A percentile compares a stretch with the other conserved stretches of the same genome.
Evolutionary conservation across 1,140 invertebrate species (phyloP).

Genomic region (Charaxes varanes): DNA sequence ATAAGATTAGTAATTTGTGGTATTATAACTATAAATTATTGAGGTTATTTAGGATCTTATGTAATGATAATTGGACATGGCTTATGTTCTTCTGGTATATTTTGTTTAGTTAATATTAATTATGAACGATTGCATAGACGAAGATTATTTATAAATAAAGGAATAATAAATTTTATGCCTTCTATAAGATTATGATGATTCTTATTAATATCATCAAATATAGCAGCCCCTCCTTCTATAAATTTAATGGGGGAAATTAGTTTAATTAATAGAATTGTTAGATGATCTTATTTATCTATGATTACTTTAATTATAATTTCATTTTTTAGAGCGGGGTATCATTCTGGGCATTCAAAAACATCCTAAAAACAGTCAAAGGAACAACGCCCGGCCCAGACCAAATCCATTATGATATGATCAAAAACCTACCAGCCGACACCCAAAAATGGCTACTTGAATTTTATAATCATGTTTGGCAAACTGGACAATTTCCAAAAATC

Average conservation of each 20-base stretch:
- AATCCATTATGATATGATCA: too few relatives aligned
- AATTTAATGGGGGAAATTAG: conserved; percentile 75
- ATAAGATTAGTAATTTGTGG: conserved; percentile 73
- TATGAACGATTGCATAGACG: conserved; percentile 52
- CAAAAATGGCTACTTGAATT: too few relatives aligned
- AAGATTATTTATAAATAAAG: conserved; percentile 46
- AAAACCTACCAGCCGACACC: too few relatives aligned
- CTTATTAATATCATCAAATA: conserved; percentile 56
- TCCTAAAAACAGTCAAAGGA: too few relatives aligned
- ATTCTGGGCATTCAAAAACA: too few relatives aligned
- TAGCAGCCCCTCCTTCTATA: conserved; percentile 61
- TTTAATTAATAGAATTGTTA: conserved; percentile 75
- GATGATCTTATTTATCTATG: conserved; percentile 61
- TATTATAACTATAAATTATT: too few relatives aligned
- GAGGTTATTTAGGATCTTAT: conserved; percentile 67
- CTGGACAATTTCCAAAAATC: too few relatives aligned
- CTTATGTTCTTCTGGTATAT: conserved; percentile 77
- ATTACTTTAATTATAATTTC: conserved; percentile 69
- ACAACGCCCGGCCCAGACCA: too few relatives aligned
- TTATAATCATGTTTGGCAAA: too few relatives aligned
- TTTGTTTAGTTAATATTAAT: conserved; percentile 78
- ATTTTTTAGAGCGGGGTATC: conserved; percentile 67
- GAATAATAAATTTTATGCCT: too few relatives aligned
- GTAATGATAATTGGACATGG: conserved; percentile 79
- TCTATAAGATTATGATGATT: too few relatives aligned